Conservation (phyloP, 2,113 vertebrate genomes). For the Pimephales promelas region DNA sequence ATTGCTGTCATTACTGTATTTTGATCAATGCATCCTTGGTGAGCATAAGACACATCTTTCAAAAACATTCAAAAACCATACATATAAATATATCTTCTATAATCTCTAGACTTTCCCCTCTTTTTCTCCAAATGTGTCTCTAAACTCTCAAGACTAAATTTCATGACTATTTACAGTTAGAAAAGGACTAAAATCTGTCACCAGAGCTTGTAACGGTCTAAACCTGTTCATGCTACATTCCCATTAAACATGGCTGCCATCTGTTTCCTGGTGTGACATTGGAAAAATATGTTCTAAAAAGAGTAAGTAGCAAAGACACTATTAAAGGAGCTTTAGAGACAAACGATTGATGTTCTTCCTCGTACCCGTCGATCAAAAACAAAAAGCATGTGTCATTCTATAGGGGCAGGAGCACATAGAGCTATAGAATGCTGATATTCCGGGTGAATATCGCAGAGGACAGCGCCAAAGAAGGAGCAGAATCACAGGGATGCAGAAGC, state of each 20-base stretch:
- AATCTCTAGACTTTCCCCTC: background rate
- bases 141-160: background rate
- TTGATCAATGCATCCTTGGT: background rate
- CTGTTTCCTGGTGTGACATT: slow-evolving; percentile 24
- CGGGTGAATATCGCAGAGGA: slow-evolving; percentile 40
- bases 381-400: slow-evolving; percentile 55
- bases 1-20: background rate
- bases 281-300: slow-evolving; percentile 1
- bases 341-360: slow-evolving; percentile 4
- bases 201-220: background rate
- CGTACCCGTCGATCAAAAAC: slow-evolving; percentile 3
- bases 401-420: slow-evolving; percentile 21
- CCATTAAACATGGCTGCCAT: background rate
- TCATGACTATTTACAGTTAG: slow-evolving; percentile 9
- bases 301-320: background rate
- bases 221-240: slow-evolving; percentile 22
- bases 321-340: background rate
- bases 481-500: slow-evolving; percentile 28
- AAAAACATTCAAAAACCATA: background rate
- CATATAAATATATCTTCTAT: too few species aligned
- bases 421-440: slow-evolving; percentile 58
- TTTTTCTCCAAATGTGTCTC: background rate
- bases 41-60: background rate
- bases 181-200: background rate
- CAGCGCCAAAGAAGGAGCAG: background rate